These are phyloP conservation scores for Hipparchia semele DNA, from an alignment of 2,888 invertebrate genomes.

Conservation along the genomic window DNA sequence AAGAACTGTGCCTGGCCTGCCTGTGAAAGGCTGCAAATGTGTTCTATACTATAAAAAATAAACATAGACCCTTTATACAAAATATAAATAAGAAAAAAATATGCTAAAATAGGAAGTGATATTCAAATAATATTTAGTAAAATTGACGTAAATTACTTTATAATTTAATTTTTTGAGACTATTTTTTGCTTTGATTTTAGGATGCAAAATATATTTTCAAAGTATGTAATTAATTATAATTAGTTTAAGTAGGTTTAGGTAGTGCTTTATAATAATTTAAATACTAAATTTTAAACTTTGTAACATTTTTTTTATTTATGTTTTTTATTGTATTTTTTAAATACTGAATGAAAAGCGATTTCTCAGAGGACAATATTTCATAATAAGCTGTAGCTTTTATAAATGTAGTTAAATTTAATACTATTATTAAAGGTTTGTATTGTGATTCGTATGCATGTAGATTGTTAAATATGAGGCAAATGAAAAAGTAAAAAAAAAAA, in stretches of 20 bases:
- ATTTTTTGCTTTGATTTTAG: not conserved
- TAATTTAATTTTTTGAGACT: not conserved
- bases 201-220: not conserved
- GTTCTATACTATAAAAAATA: not conserved
- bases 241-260: too few relatives aligned
- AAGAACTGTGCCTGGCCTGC: too few relatives aligned
- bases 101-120: slow-evolving; percentile 1
- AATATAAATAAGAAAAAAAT: not conserved
- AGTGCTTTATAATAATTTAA: too few relatives aligned
- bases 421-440: not conserved
- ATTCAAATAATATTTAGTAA: not conserved
- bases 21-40: too few relatives aligned
- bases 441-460: slow-evolving; percentile 27
- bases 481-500: slow-evolving; percentile 19
- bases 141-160: not conserved
- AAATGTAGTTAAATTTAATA: slow-evolving; percentile 37
- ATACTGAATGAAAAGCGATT: slow-evolving; percentile 10
- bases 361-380: slow-evolving; percentile 48
- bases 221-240: too few relatives aligned
- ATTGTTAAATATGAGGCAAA: slow-evolving; percentile 17
- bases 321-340: not conserved
- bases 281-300: too few relatives aligned
- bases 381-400: slow-evolving; percentile 47
- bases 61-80: not conserved
- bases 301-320: not conserved